Conservation (phyloP, 2,797 vertebrate species). For the Lophotriccus pileatus region DNA sequence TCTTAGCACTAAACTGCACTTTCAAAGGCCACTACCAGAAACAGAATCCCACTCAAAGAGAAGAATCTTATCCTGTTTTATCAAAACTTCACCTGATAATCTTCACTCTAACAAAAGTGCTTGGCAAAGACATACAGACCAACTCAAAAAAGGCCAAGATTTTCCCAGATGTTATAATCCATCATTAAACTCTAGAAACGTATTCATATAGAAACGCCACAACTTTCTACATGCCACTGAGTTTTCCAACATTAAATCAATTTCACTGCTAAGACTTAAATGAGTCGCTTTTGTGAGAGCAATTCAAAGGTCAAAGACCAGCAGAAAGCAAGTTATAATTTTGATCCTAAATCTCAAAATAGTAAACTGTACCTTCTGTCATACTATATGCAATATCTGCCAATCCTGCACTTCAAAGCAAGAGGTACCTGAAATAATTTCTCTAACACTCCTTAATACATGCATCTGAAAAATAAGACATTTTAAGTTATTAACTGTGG, state of each 20-base stretch:
- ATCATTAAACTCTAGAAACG: rapidly evolving
- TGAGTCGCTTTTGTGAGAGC: not conserved
- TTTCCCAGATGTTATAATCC: rapidly evolving
- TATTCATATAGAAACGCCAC: not conserved
- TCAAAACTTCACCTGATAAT: not conserved
- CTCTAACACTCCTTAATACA: not conserved
- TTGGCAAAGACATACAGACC: not conserved
- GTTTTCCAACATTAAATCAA: not conserved
- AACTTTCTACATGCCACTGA: not conserved
- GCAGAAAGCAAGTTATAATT: not conserved
- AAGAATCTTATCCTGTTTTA: not conserved
- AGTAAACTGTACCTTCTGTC: not conserved
- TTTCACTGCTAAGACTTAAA: not conserved
- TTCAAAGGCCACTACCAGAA: not conserved
- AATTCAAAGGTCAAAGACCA: not conserved
- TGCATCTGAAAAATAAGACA: not conserved
- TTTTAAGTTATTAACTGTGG: not conserved
- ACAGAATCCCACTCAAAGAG: not conserved
- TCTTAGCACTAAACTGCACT: not conserved
- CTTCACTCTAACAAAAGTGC: not conserved
- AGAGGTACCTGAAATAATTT: not conserved
- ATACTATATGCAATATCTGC: not conserved
- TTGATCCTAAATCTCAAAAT: not conserved
- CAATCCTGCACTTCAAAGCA: not conserved
- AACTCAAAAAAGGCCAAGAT: not conserved